Conservation (phyloP, 2,888 invertebrate genomes). For the Barypeithes pellucidus region DNA sequence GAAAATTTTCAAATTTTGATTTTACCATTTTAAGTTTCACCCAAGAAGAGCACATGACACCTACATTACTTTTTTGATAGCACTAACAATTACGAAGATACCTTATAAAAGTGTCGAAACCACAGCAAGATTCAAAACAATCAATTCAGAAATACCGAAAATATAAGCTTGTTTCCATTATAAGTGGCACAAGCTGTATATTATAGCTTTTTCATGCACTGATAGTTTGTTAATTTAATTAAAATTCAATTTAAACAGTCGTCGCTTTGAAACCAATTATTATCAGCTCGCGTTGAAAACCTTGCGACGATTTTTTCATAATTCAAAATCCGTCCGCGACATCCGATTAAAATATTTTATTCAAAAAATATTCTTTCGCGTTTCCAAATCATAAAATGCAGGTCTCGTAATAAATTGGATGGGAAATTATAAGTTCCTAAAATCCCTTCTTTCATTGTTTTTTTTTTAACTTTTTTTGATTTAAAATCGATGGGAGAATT, state of each 20-base stretch:
- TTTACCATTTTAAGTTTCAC: too few species aligned
- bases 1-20: too few species aligned
- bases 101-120: too few species aligned
- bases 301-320: not conserved
- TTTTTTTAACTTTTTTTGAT: not conserved
- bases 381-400: constrained; percentile 9
- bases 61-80: too few species aligned
- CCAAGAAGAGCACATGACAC: too few species aligned
- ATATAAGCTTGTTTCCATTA: too few species aligned
- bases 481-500: not conserved
- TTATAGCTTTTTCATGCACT: too few species aligned
- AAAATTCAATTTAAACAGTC: not conserved
- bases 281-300: not conserved
- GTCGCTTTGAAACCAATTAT: constrained; percentile 2
- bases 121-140: too few species aligned
- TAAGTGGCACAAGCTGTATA: too few species aligned
- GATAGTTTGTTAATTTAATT: not conserved
- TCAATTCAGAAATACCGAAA: too few species aligned
- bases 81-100: too few species aligned
- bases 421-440: constrained; percentile 6
- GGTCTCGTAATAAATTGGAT: constrained; percentile 6
- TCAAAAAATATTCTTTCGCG: not conserved
- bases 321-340: not conserved
- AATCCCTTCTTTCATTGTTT: constrained; percentile 5
- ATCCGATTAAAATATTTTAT: constrained; percentile 5